Base-by-base conservation (phyloP, 2,797 vertebrate species). In the Characodon lateralis region DNA sequence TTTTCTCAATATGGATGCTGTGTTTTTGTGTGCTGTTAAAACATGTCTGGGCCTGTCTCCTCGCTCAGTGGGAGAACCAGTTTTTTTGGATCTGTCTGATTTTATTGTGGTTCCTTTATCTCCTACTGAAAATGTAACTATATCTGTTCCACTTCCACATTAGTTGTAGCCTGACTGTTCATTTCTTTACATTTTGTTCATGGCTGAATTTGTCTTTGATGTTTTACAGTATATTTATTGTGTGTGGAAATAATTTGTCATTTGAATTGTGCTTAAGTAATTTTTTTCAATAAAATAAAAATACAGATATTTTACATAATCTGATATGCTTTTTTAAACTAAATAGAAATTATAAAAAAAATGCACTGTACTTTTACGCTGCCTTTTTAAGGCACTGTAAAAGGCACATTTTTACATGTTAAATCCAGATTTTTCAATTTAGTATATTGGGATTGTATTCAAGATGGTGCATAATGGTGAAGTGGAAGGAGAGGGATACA, bases 241-340 rank as follows among this genome's bases (percentile, higher is more conserved):
- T 85, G 80, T 81, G 77, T 80, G 80, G 89, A 71, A 78, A 81
- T 74, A 26, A 80, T 81, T 79, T 79, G 77, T 87, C 88, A 78
- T 92, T 89, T 87, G 83, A 85, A 86, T 81, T 93, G 83, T 92
- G 85, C 80, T 89, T 79, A 78, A 85, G 89, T 88, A 83, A 89
- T 88, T 91, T 91, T 93, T 89, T 92, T 88, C 51, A 94, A 92
- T 93, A 91, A 95, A 94, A 91, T 92, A 88, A 94, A 93, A 86
- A 71, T 5, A 88, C 80, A 78, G 76, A 7, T 91, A 90, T 92
- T 94, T 92, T 85, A 89, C 59, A 77, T 61, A 63, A 31, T 74
- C 75, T 59, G 43, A 48, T 20, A 0, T 75, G 5, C 5, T 59
- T 6, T 1, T 39, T 59, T 51, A 3, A 6, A 18, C 28, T 31